Base-by-base conservation (phyloP, 2,888 invertebrate genomes). In the Leptura quadrifasciata region DNA sequence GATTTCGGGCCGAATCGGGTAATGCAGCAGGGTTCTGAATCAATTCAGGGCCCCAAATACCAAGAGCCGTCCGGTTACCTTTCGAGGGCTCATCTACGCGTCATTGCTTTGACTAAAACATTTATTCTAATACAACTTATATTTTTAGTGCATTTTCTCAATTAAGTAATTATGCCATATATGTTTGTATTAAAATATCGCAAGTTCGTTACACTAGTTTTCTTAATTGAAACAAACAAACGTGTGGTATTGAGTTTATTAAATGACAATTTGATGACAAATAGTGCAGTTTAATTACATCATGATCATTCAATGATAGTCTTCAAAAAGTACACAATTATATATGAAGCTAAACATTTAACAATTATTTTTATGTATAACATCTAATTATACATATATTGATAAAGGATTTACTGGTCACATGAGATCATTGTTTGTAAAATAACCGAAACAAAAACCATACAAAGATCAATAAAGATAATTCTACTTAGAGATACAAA, bases 291-390 rank as follows among this genome's bases (percentile, higher is more conserved):
- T 35, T 47, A 35, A 69, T 31, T 69, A 58, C 35, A 69, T 69
- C 35, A 69, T 39, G 58, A 39, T 55, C 17, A 58, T n/a, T 52
- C 10, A 64, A 65, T 65, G 47, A 20, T 15, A 55, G 15, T 17
- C 35, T 35, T 58, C 57, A 57, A 31, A 55, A 58, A 69, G 24
- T 39, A 69, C 58, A 69, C 57, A 27, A n/a, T 68, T 27, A 31
- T 17, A 17, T 67, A 68, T 21, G 57, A 69, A 69, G 69, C 69
- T 69, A 69, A 68, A 69, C 58, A 69, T 54, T 69, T 20, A 69
- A 69, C 69, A 69, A 69, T 58, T 20, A n/a, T 6, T 31, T 69
- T 57, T 57, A 69, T 69, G 57, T 57, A 58, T 68, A 55, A 68
- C 67, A 67, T 55, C 35, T 47, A 68, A 68, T 57, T 69, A 57